Evolutionary conservation across 2,113 vertebrate genomes (phyloP).

Genomic region (Scomber japonicus): DNA sequence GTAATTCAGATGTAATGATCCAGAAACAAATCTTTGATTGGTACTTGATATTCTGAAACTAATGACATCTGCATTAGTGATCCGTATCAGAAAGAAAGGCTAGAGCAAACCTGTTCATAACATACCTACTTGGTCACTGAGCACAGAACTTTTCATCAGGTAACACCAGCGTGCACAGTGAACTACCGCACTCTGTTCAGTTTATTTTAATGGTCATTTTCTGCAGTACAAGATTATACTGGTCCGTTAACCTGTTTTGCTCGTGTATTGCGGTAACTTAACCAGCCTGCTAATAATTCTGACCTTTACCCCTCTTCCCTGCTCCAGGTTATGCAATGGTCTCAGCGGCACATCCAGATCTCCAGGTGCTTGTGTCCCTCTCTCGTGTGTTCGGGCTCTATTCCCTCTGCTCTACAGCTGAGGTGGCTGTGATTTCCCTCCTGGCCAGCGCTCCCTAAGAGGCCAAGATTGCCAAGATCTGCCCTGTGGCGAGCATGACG

Average conservation of each 20-base stretch:
- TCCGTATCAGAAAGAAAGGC: not conserved
- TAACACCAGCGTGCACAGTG: too few species aligned
- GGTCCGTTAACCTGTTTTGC: slow-evolving; percentile 8
- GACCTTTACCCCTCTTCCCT: slow-evolving; percentile 52
- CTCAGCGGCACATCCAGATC: slow-evolving; percentile 96
- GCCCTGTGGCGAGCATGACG: slow-evolving; percentile 99
- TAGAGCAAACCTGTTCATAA: not conserved
- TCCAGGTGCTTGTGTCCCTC: slow-evolving; percentile 97
- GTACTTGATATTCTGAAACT: not conserved
- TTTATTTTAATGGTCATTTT: slow-evolving; percentile 4
- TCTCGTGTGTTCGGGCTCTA: slow-evolving; percentile 93
- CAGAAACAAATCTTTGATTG: not conserved
- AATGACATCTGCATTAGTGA: slow-evolving; percentile 12
- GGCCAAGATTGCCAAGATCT: slow-evolving; percentile 99
- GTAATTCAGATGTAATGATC: slow-evolving; percentile 24
- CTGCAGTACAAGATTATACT: not conserved
- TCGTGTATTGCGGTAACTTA: slow-evolving; percentile 22
- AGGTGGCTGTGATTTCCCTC: slow-evolving; percentile 98
- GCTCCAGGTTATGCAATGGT: slow-evolving; percentile 98
- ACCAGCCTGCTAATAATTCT: slow-evolving; percentile 26
- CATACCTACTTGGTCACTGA: not conserved
- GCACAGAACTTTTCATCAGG: not conserved
- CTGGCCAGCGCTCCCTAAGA: slow-evolving; percentile 96
- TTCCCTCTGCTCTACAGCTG: slow-evolving; percentile 88
- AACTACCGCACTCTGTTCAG: not conserved